phyloP scores from a whole-genome alignment of 2,797 vertebrate genomes.

The Notolepis coatsorum region DNA sequence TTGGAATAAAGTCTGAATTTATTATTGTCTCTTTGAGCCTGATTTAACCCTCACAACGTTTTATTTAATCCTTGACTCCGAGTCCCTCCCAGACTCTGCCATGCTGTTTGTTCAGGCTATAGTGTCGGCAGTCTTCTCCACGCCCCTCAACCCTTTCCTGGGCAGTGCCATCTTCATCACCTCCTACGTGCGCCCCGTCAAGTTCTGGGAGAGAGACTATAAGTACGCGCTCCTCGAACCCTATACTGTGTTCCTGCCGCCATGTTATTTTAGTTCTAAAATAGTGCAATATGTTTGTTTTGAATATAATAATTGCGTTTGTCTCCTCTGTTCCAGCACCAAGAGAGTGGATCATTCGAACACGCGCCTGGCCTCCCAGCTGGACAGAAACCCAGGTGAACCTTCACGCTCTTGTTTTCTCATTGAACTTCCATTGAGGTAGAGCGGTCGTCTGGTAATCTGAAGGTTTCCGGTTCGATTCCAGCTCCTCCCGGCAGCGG shows the following conservation, averaged over 20 bases:
- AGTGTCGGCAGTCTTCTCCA: conserved; percentile 94
- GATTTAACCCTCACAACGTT: too few relatives aligned
- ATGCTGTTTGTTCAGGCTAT: conserved; percentile 96
- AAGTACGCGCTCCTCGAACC: conserved; percentile 83
- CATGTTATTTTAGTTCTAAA: background rate
- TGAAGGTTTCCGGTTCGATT: too few relatives aligned
- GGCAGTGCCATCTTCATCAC: conserved; percentile 99
- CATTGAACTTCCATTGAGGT: background rate
- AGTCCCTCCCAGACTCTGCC: conserved; percentile 87
- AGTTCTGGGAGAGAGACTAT: conserved; percentile 99
- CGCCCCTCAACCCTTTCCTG: conserved; percentile 95
- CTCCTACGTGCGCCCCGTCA: conserved; percentile 96
- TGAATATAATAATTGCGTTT: too few relatives aligned
- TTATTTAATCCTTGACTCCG: conserved; percentile 83
- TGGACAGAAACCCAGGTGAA: conserved; percentile 97
- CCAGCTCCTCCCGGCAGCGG: too few relatives aligned
- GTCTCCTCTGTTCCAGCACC: conserved; percentile 78
- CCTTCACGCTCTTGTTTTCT: background rate
- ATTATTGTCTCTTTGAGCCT: too few relatives aligned
- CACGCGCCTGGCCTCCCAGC: conserved; percentile 95
- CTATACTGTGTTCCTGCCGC: background rate
- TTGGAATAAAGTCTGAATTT: too few relatives aligned
- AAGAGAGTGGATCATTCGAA: conserved; percentile 99
- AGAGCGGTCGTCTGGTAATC: too few relatives aligned
- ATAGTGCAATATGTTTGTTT: too few relatives aligned